Base-by-base conservation (phyloP, 1,140 invertebrate species). In the Aradophagus sp. region DNA sequence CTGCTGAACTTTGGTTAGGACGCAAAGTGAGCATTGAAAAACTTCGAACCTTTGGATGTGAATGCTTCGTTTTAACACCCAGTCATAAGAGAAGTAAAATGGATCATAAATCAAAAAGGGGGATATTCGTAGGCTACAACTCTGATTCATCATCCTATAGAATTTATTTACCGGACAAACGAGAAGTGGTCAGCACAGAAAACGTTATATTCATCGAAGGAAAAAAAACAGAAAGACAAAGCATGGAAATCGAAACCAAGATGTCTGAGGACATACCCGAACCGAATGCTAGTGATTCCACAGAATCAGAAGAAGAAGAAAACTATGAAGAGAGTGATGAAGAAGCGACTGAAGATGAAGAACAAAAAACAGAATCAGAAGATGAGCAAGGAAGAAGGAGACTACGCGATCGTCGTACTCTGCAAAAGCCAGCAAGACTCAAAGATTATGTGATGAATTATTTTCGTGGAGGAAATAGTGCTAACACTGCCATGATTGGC, bases 381-480 rank as follows among this genome's bases (percentile, higher is more conserved):
- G 20, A 23, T 5, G n/a, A n/a, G n/a, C n/a, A n/a, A n/a, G n/a
- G n/a, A n/a, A 23, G 20, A 23, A 23, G 20, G 8, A 23, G 8
- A 5, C 20, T 23, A 23, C 20, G 42, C n/a, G 27, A 45, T 7
- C 26, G 42, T 17, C 8, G 10, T 5, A 45, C 26, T 6, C n/a
- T 45, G 3, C 15, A 8, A 11, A 15, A 1, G 19, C 42, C 42
- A 5, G 15, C 0, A 1, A 29, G 26, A 31, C 14, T 32, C 2
- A n/a, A 7, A 1, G 8, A 45, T 2, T 19, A 31, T 16, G 42
- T 27, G 0, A 45, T 32, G 27, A 12, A 15, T 17, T 36, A 36
- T 14, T 14, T 36, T 2, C 12, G 34, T 6, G 34, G 34, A 36
- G 34, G 34, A 36, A 36, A 36, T 16, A 7, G 34, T 13, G 34